phyloP scores from a whole-genome alignment of 2,888 invertebrate genomes.

The Uloborus plumipes region DNA sequence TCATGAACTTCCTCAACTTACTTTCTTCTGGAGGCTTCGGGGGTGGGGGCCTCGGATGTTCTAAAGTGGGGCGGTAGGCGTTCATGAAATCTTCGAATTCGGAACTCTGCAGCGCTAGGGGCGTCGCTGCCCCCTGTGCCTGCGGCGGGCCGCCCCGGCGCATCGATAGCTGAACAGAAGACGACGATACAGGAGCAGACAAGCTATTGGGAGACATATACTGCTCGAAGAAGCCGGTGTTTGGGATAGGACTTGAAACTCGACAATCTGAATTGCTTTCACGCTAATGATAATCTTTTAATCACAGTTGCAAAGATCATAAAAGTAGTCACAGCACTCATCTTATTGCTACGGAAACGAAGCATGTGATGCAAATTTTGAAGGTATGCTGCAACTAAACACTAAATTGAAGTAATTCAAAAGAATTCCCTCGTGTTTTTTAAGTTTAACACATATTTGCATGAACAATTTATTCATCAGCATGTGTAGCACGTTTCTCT shows the following conservation, averaged over 20 bases:
- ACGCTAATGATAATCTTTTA: too few species aligned
- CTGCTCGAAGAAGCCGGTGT: conserved; percentile 1
- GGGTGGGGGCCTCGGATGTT: conserved; percentile 15
- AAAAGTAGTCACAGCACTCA: too few species aligned
- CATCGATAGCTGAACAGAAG: conserved; percentile 42
- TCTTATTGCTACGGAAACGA: too few species aligned
- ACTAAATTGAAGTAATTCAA: too few species aligned
- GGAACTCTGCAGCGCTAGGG: conserved; percentile 48
- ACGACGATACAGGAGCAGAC: conserved; percentile 21
- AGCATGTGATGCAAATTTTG: too few species aligned
- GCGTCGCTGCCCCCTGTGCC: conserved; percentile 43
- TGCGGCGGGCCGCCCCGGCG: conserved; percentile 49
- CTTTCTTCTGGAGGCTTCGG: conserved; percentile 28
- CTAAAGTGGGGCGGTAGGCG: conserved; percentile 53
- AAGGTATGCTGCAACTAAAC: too few species aligned
- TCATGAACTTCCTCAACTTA: conserved; percentile 54
- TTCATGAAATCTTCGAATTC: conserved; percentile 61
- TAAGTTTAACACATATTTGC: too few species aligned
- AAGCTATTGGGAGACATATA: conserved; percentile 61
- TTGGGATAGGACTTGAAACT: background rate
- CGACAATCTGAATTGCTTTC: too few species aligned
- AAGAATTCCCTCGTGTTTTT: too few species aligned
- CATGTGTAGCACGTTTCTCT: too few species aligned
- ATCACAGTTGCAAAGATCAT: too few species aligned
- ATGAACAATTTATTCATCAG: too few species aligned